Evolutionary conservation across 2,113 vertebrate genomes (phyloP).

Genomic region (Anoura caudifer): DNA sequence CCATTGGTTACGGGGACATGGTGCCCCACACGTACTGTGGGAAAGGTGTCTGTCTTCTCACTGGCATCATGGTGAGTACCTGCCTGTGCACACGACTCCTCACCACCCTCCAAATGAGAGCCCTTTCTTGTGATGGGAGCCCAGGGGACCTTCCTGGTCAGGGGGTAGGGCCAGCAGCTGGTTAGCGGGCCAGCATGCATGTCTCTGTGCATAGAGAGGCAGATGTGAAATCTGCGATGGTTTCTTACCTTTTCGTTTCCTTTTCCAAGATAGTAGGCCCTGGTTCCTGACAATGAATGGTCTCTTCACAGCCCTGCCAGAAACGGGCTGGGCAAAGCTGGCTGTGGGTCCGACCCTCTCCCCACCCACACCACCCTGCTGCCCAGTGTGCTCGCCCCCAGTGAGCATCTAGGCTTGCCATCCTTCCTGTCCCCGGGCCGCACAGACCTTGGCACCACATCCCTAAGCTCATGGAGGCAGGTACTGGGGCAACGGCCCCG

Average conservation of each 20-base stretch:
- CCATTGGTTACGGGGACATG: constrained; percentile 99
- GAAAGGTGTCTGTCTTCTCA: constrained; percentile 98
- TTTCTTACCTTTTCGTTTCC: background rate
- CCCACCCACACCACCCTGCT: rapidly evolving
- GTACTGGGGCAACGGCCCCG: background rate
- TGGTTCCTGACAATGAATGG: background rate
- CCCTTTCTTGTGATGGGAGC: rapidly evolving
- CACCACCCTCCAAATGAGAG: rapidly evolving
- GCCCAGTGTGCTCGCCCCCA: background rate
- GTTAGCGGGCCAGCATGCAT: background rate
- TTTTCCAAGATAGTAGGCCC: background rate
- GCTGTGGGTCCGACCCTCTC: background rate
- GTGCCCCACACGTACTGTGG: constrained; percentile 99
- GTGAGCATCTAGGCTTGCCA: background rate
- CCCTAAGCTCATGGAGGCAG: background rate
- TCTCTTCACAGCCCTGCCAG: constrained; percentile 14
- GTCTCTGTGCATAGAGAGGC: background rate
- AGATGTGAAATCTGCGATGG: background rate
- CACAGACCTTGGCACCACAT: background rate
- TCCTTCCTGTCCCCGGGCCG: background rate
- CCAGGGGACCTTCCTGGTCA: background rate
- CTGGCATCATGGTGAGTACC: constrained; percentile 96
- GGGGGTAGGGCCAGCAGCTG: rapidly evolving
- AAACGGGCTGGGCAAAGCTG: constrained; percentile 33
- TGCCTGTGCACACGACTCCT: background rate